Evolutionary conservation across 1,140 invertebrate genomes (phyloP), one percentile per base, ranked within the genome.

Genomic region (Mamestra configurata): DNA sequence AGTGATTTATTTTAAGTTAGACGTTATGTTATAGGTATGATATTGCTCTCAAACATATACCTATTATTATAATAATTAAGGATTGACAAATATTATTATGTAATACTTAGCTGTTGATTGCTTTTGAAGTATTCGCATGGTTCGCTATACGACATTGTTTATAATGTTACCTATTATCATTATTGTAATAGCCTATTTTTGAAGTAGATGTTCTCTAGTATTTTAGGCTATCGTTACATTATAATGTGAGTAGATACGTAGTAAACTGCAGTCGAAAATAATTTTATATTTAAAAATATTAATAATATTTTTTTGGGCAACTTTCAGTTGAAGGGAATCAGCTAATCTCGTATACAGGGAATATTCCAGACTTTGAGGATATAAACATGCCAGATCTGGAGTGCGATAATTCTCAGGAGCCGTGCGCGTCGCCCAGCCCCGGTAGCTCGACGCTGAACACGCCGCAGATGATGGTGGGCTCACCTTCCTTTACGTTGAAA

Each of bases 271-370:
- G 73, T 76, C 57, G 57, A 27, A 57, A 10, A 27, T 27, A 76
- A 27, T 3, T 49, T 35, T 6, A 51, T 27, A 49, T 35, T 24
- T 18, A 76, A 76, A 57, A 59, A 49, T 77, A 77, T 49, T 55
- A 77, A 77, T 68, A 46, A 35, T 76, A 53, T 68, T 77, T 81
- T 93, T 87, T 93, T 92, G 90, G 89, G 87, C 84, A 88, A 89
- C 84, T 94, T 95, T 94, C 93, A 95, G 93, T 89, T 90, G 93
- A 95, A 88, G 92, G 89, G 86, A 95, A 93, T 94, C 93, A 95
- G 90, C 88, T 95, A 87, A 95, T 95, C 72, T 95, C 94, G 86
- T 95, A 95, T 92, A 93, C 93, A 89, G 90, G 92, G 80, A 92
- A 92, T 92, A 92, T 93, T 90, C 93, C 95, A 88, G 93, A 94